A percentile compares a stretch with the other conserved stretches of the same genome.
Conservation (phyloP, 2,888 invertebrate genomes). For the Tiliacea citrago region DNA sequence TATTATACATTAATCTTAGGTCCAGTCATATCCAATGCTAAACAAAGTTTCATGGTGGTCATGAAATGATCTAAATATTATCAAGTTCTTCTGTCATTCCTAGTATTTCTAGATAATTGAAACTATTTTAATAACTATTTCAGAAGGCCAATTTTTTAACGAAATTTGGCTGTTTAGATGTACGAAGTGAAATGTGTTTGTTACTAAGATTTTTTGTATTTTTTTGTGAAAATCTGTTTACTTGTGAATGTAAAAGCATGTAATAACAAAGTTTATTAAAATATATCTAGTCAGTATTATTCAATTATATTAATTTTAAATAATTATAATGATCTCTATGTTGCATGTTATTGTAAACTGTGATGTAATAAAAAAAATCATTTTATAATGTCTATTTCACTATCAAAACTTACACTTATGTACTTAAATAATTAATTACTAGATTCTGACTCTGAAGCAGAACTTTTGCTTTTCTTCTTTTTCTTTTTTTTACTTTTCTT, state of each 20-base stretch:
- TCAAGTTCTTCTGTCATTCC: constrained; percentile 28
- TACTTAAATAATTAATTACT: constrained; percentile 58
- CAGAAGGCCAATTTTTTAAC: constrained; percentile 36
- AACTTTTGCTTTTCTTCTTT: constrained; percentile 78
- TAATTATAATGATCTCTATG: constrained; percentile 57
- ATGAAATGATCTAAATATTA: constrained; percentile 34
- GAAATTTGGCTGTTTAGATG: constrained; percentile 43
- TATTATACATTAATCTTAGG: constrained; percentile 16
- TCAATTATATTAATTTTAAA: constrained; percentile 44
- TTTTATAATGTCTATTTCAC: constrained; percentile 27
- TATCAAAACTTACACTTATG: constrained; percentile 2
- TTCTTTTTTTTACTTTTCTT: constrained; percentile 86
- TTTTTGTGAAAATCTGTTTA: constrained; percentile 24
- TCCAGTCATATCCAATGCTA: constrained; percentile 7
- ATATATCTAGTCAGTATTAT: constrained; percentile 51
- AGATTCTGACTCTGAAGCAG: constrained; percentile 76
- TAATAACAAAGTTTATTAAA: constrained; percentile 12
- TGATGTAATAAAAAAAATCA: constrained; percentile 40
- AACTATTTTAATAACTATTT: constrained; percentile 23
- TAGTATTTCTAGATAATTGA: constrained; percentile 16
- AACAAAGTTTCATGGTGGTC: constrained; percentile 6
- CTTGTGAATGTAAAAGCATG: constrained; percentile 12
- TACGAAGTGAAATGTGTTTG: constrained; percentile 33
- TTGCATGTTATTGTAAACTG: constrained; percentile 42
- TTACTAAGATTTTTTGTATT: constrained; percentile 30